Percentiles rank a stretch among this genome's conserved stretches.
phyloP scores from a whole-genome alignment of 1,140 invertebrate species.

The Drosophila virilis region DNA sequence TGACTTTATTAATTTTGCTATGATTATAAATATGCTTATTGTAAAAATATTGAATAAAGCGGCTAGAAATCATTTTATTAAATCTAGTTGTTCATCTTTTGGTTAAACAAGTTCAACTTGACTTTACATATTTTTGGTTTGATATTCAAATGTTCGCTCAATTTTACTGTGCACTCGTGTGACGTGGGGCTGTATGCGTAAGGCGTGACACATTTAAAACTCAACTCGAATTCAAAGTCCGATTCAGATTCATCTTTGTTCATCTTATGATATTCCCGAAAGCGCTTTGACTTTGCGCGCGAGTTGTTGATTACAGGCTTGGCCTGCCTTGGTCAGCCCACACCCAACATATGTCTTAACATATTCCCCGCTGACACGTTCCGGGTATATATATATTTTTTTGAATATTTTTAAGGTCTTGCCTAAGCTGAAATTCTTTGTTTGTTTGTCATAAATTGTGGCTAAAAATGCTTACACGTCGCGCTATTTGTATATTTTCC shows the following conservation, averaged over 20 bases:
- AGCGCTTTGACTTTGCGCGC: background rate
- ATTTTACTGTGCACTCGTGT: background rate
- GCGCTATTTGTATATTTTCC: conserved; percentile 8
- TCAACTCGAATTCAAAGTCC: conserved; percentile 26
- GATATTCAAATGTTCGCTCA: background rate
- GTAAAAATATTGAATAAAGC: no score
- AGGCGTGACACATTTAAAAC: conserved; percentile 21
- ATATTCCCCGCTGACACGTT: conserved; percentile 16
- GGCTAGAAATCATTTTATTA: no score
- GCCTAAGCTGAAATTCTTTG: conserved; percentile 23
- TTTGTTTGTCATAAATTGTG: conserved; percentile 33
- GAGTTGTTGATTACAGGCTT: conserved; percentile 20
- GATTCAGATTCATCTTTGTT: conserved; percentile 23
- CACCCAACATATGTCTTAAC: background rate
- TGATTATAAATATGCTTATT: no score
- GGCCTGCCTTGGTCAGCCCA: no score
- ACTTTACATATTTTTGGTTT: no score
- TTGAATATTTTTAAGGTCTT: conserved; percentile 1
- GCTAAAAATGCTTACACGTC: conserved; percentile 30
- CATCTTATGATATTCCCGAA: conserved; percentile 18
- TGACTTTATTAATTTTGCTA: no score
- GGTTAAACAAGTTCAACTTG: no score
- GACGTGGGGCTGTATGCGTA: conserved; percentile 8
- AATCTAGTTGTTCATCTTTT: no score
- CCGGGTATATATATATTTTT: background rate